Base-by-base conservation (phyloP, 2,888 invertebrate genomes). In the Monochamus alternatus region DNA sequence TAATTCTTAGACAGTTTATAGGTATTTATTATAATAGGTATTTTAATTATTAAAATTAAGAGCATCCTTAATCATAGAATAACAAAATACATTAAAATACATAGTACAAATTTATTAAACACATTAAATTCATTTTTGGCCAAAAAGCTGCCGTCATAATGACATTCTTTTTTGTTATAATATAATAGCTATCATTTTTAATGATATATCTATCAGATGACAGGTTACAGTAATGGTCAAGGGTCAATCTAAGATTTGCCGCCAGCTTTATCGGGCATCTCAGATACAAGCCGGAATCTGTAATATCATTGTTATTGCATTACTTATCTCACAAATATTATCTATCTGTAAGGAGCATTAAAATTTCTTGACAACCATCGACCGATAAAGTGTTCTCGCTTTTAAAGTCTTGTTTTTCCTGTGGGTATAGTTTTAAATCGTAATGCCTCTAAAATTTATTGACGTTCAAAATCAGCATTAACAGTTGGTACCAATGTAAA, bases 121-220 rank as follows among this genome's bases (percentile, higher is more conserved):
- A n/a, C 51, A 51, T n/a, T 51, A n/a, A 51, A 51, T 8, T 4
- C 5, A 4, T n/a, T 51, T 51, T 51, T n/a, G 12, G 51, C 10
- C 10, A n/a, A 55, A 55, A 55, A 55, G 55, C 7, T 55, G n/a
- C 5, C 55, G 5, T 12, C 3, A 55, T 55, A 55, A 55, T 14
- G 10, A 12, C n/a, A 47, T 47, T 47, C 47, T 47, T 47, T 47
- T 14, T 14, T 14, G 22, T 55, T 55, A 55, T 3, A 70, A 62
- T 51, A 82, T 84, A 84, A 84, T 83, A 69, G 82, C 82, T 83
- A 85, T 86, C 84, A 83, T 77, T 78, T 84, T 83, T 86, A 86
- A 86, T 86, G 87, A 86, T 86, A 86, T 86, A 84, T 86, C 84
- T 86, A 86, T 86, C 86, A 83, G 85, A 85, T 87, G 86, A 84